Base-by-base conservation (phyloP, 2,797 vertebrate species). In the Ambastaia sidthimunki region DNA sequence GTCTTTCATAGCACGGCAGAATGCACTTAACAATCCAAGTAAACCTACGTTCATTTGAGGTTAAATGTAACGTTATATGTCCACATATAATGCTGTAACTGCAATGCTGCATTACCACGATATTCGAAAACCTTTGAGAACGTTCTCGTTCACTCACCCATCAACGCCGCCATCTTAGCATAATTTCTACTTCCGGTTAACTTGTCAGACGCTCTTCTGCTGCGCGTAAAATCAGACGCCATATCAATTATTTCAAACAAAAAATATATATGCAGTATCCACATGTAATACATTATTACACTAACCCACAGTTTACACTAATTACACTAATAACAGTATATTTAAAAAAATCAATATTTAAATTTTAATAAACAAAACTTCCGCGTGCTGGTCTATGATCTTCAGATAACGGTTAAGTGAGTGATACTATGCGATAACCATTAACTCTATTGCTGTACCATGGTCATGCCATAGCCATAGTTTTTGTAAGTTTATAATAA, bases 161-260 rank as follows among this genome's bases (percentile, higher is more conserved):
- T 84, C 86, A 92, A 76, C 88, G 94, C 94, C 90, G 95, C 96
- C 95, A 96, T 96, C 86, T 93, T 93, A 87, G 62, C 21, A 28
- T 55, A 85, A 31, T 9, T 70, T 25, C 1, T n/a, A 62, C 70
- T 88, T 92, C 87, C 87, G 19, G n/a, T n/a, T n/a, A n/a, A 63
- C 84, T 82, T 2, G 3, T 44, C 9, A 11, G 4, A 71, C 19
- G 1, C 7, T 3, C 28, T 50, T 68, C 77, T 21, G 15, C 1
- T 1, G 19, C 23, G 7, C 21, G 18, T 50, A 66, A 41, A 67
- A 31, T 7, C 3, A 7, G 7, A 25, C 62, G n/a, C 5, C 37
- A 44, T 63, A 9, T 63, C 7, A 34, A 63, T 63, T 63, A 18
- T 63, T 67, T 67, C 67, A 10, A 44, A 57, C 25, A 47, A 47